These are phyloP conservation scores for Bufo bufo DNA, from an alignment of 2,113 vertebrate genomes.

Conservation along the genomic window DNA sequence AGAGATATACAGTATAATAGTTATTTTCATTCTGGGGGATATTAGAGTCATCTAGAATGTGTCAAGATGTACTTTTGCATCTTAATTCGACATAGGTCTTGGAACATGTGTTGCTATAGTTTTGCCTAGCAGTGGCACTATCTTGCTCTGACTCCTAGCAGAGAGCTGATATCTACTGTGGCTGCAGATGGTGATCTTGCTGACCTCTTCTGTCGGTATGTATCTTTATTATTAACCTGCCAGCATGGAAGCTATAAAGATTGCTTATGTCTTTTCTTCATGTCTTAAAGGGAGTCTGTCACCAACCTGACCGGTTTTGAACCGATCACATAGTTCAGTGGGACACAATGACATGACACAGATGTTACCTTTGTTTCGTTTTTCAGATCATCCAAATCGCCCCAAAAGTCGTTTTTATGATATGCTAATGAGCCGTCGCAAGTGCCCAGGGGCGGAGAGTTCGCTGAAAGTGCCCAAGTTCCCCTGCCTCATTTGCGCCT, in stretches of 20 bases:
- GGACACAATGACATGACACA: too few relatives aligned
- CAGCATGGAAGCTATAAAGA: constrained; percentile 38
- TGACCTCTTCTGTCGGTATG: constrained; percentile 53
- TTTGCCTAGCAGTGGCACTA: constrained; percentile 13
- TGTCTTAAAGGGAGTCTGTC: too few relatives aligned
- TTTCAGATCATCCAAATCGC: too few relatives aligned
- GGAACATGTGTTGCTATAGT: constrained; percentile 36
- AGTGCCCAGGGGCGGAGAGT: too few relatives aligned
- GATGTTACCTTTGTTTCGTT: too few relatives aligned
- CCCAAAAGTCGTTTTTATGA: too few relatives aligned
- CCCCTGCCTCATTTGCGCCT: too few relatives aligned
- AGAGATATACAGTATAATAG: neutral
- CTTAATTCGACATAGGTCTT: constrained; percentile 1
- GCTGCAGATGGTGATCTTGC: constrained; percentile 53
- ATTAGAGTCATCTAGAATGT: constrained; percentile 12
- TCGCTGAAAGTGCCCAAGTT: too few relatives aligned
- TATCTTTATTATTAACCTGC: constrained; percentile 57
- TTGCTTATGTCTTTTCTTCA: constrained; percentile 10
- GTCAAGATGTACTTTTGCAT: constrained; percentile 26
- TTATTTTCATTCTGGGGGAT: neutral
- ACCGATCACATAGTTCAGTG: too few relatives aligned
- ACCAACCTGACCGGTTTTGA: too few relatives aligned
- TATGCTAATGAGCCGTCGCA: too few relatives aligned
- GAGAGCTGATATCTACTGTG: constrained; percentile 45
- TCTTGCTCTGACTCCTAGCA: constrained; percentile 34